phyloP scores from a whole-genome alignment of 2,888 invertebrate species.

The Scrobipalpa atriplicella region DNA sequence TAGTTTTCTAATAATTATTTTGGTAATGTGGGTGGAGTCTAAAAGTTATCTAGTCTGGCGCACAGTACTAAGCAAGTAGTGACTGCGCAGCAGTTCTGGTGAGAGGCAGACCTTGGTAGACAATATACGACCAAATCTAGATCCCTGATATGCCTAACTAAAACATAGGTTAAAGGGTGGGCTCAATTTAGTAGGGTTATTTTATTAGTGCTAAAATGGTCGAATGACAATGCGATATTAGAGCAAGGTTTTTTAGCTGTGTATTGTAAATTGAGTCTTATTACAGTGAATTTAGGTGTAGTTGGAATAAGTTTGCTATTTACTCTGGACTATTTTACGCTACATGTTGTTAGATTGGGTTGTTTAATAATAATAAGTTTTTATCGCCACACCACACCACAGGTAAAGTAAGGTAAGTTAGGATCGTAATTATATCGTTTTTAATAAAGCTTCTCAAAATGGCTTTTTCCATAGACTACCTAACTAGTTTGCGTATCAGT shows the following conservation, averaged over 20 bases:
- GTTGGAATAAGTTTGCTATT: neutral
- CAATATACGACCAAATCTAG: conserved; percentile 45
- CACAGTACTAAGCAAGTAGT: conserved; percentile 33
- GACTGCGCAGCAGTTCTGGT: conserved; percentile 43
- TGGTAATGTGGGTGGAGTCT: neutral
- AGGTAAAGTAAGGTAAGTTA: too few relatives aligned
- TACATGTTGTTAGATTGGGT: neutral
- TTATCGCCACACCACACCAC: neutral
- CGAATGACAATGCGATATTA: conserved; percentile 20
- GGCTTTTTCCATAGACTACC: too few relatives aligned
- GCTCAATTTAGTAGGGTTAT: conserved; percentile 11
- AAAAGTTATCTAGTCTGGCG: neutral
- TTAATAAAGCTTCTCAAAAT: too few relatives aligned
- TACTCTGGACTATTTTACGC: neutral
- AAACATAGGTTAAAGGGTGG: neutral
- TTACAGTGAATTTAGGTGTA: neutral
- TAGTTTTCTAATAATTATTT: neutral
- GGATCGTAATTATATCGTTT: too few relatives aligned
- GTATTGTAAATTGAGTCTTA: conserved; percentile 3
- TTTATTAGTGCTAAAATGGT: neutral
- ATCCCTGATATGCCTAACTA: conserved; percentile 36
- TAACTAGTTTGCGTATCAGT: too few relatives aligned
- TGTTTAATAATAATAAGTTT: neutral
- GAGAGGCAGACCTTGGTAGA: conserved; percentile 59
- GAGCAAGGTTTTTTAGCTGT: neutral